Evolutionary conservation across 1,140 invertebrate genomes (phyloP), one percentile per base, ranked within the genome.

Genomic region (Drosophila burlai): DNA sequence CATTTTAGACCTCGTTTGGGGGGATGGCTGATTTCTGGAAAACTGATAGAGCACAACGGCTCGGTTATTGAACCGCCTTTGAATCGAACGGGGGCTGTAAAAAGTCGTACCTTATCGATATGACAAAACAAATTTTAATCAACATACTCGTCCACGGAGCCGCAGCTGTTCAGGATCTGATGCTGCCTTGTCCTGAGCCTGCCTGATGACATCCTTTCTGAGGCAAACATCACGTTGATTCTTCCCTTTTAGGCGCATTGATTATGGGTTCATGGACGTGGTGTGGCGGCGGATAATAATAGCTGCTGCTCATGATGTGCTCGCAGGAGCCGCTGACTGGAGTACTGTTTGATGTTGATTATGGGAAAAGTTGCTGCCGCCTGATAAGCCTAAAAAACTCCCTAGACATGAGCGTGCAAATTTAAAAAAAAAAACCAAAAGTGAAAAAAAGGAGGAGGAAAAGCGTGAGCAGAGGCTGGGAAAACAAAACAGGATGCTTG

Each of bases 81-180:
- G 64, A 45, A 64, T 57, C 21, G 72, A 3, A 46, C 21, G 40
- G 38, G 45, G 74, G 65, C 76, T 77, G 74, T 87, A 74, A 89
- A 85, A 87, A 77, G 67, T 77, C 67, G 45, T 55, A 89, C 76
- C 83, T 77, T 87, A 86, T 86, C 83, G 84, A 80, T 83, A 71
- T 87, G 83, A 89, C 83, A 77, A 87, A 87, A 83, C 84, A 89
- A 87, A 89, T 87, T 87, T 89, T 89, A 83, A 87, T 87, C 83
- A 87, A 80, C 80, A 59, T 64, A 64, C 76, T 58, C 40, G 21
- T 31, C 43, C 38, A 75, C 76, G 63, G 63, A 66, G 83, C 54
- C 83, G 65, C 83, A 85, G 75, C 83, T 75, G 78, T 21, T 55
- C 68, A 40, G 26, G 40, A 66, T 69, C 47, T 45, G 43, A 54